A percentile compares a stretch with the other conserved stretches of the same genome.
Evolutionary conservation across 2,888 invertebrate species (phyloP).

Genomic region (Mechanitis messenoides): DNA sequence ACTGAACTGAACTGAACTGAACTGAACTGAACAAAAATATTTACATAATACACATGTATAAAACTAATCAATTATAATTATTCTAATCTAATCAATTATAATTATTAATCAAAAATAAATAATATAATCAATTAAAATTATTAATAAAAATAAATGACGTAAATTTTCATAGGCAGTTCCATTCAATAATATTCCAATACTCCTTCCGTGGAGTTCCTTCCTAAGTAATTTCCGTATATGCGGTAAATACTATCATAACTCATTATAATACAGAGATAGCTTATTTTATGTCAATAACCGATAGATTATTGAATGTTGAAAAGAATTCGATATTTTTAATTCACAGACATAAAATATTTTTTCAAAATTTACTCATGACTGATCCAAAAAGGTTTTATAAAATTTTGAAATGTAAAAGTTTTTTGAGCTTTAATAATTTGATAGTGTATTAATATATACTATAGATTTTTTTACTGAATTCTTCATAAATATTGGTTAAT

Average conservation of each 20-base stretch:
- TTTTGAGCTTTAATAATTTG: no score
- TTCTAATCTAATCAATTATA: no score
- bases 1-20: no score
- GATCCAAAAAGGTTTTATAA: no score
- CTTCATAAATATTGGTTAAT: background rate
- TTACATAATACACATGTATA: no score
- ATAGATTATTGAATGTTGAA: background rate
- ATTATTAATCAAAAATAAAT: no score
- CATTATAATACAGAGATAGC: background rate
- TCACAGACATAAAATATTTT: background rate
- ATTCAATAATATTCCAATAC: background rate
- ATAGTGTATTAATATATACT: no score
- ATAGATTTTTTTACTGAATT: background rate
- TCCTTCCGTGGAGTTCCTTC: background rate
- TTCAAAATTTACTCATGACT: no score
- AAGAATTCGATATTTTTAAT: background rate
- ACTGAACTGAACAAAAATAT: no score
- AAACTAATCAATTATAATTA: no score
- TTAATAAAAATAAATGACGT: background rate
- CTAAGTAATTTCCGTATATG: background rate
- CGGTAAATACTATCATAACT: background rate
- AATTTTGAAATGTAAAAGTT: no score
- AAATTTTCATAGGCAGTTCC: background rate
- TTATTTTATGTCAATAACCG: slow-evolving; percentile 1
- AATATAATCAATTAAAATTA: no score